phyloP scores from a whole-genome alignment of 37 sponge, comb jelly and placozoan species.

The Eunapius fragilis region DNA sequence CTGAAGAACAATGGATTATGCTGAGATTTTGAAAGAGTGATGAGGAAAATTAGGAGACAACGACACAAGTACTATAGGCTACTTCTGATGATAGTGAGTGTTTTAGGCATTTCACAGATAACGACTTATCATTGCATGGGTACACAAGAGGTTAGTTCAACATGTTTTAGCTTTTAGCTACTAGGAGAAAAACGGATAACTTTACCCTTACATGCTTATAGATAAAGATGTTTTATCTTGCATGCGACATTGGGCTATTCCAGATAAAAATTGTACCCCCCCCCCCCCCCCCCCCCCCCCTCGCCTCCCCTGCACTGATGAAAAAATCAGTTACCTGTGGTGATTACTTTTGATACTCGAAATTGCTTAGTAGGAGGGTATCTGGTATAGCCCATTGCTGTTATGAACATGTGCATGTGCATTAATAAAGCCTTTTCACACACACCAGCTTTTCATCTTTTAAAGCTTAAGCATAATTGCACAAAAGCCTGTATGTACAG shows the following conservation, averaged over 20 bases:
- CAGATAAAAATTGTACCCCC: not conserved
- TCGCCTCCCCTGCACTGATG: not conserved
- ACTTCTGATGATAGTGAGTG: not conserved
- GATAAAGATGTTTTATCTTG: not conserved
- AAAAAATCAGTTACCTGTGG: not conserved
- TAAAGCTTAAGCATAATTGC: not conserved
- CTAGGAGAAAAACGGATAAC: not conserved
- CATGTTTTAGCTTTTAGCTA: not conserved
- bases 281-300: too few relatives aligned
- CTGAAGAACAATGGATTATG: not conserved
- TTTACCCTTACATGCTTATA: not conserved
- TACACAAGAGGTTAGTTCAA: not conserved
- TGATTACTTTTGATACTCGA: not conserved
- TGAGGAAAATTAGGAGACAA: not conserved
- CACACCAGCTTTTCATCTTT: not conserved
- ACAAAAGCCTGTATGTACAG: not conserved
- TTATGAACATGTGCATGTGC: too few relatives aligned
- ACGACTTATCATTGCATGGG: not conserved
- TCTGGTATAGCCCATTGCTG: not conserved
- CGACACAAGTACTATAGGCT: not conserved
- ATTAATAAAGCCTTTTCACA: too few relatives aligned
- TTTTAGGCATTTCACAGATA: not conserved
- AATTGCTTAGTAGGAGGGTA: not conserved
- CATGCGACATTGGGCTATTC: not conserved
- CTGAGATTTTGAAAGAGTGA: not conserved